Evolutionary conservation across 1,140 invertebrate genomes (phyloP), one percentile per base, ranked within the genome.

Genomic region (Caenorhabditis inopinata): DNA sequence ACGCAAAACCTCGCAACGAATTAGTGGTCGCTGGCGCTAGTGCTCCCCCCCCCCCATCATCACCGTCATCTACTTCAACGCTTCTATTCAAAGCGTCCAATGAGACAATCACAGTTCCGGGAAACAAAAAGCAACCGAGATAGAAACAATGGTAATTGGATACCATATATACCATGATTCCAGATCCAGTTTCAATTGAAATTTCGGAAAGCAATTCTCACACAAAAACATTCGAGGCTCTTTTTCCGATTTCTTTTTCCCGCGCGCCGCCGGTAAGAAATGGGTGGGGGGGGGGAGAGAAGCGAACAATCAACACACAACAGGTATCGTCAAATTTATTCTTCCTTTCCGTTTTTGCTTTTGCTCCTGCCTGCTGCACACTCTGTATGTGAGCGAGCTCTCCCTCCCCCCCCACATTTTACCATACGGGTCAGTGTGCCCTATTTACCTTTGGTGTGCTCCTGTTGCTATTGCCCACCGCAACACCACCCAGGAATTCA

Each of bases 241-340:
- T 29, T 58, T 18, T 5, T 58, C 12, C 35, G 11, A n/a, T 58
- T 29, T 16, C 1, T 51, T n/a, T 16, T 21, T 18, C 11, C 32
- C 29, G 25, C 58, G 58, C 58, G 27, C 16, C 49, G 7, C 21
- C 7, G 32, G n/a, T n/a, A n/a, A n/a, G n/a, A n/a, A n/a, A n/a
- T n/a, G 25, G 14, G 2, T 32, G 18, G 14, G 14, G 27, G 12
- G 27, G 16, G n/a, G 35, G 27, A 21, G 27, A 14, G 51, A 58
- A 58, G n/a, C 51, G 51, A 58, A 58, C 27, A 58, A 58, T 58
- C 51, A 58, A 58, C 25, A 32, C 51, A 58, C n/a, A n/a, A 58
- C 51, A 58, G 51, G 51, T 58, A 23, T 42, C 58, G 58, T 68
- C 58, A 68, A 68, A 68, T 68, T 68, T 38, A 68, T 29, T 58